Conservation (phyloP, 1,140 invertebrate genomes). For the Drosophila miranda region DNA sequence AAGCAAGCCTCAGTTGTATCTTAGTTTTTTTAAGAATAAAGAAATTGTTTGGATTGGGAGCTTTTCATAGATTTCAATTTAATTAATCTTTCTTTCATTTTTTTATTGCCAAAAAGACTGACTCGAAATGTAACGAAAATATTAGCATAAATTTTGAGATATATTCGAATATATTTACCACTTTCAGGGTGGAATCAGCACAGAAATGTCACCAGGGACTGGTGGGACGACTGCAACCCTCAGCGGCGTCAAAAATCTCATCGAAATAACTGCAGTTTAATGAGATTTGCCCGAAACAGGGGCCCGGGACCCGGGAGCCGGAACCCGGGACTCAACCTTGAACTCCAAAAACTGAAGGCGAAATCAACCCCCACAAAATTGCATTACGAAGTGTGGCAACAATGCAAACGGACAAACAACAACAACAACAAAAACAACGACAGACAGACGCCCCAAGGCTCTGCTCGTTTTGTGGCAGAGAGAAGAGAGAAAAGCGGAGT, state of each 20-base stretch:
- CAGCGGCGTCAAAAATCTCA: conserved; percentile 14
- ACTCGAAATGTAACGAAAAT: too few relatives aligned
- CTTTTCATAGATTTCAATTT: too few relatives aligned
- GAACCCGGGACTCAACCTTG: conserved; percentile 50
- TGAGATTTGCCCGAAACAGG: conserved; percentile 48
- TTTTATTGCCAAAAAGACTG: too few relatives aligned
- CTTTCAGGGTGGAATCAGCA: too few relatives aligned
- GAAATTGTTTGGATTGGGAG: too few relatives aligned
- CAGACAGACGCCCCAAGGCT: conserved; percentile 1
- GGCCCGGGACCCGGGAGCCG: neutral
- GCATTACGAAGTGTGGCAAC: conserved; percentile 60
- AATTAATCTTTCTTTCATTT: too few relatives aligned
- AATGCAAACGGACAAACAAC: conserved; percentile 23
- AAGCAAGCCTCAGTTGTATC: too few relatives aligned
- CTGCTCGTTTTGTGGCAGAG: neutral
- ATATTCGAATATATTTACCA: too few relatives aligned
- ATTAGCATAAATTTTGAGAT: too few relatives aligned
- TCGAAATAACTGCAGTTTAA: conserved; percentile 67
- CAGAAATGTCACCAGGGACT: too few relatives aligned
- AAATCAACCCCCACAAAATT: conserved; percentile 55
- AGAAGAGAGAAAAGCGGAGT: conserved; percentile 1
- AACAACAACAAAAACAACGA: neutral
- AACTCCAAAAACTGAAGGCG: conserved; percentile 26
- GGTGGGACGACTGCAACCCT: conserved; percentile 9
- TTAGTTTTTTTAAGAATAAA: too few relatives aligned